These are phyloP conservation scores for Drosophila subsilvestris DNA, from an alignment of 2,888 invertebrate genomes.

Conservation along the genomic window DNA sequence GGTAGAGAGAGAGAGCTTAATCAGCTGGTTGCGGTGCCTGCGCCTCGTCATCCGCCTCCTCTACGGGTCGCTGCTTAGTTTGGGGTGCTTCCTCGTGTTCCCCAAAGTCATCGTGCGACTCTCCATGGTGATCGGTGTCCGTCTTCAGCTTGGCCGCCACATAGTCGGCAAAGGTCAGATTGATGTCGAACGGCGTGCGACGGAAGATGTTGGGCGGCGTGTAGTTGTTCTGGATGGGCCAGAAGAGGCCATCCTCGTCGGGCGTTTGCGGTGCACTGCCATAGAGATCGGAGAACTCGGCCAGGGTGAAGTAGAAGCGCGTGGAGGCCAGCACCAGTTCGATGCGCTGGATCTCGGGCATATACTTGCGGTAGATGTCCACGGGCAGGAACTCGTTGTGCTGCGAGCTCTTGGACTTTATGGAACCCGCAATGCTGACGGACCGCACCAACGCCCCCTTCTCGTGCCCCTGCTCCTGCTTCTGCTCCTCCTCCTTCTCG, in stretches of 20 bases:
- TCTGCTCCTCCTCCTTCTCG: background rate
- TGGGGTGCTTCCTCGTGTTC: background rate
- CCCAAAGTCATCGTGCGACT: slow-evolving; percentile 1
- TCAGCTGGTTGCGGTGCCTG: slow-evolving; percentile 2
- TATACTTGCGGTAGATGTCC: slow-evolving; percentile 57
- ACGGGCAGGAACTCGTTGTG: slow-evolving; percentile 21
- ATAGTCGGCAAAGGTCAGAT: slow-evolving; percentile 77
- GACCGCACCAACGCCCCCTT: background rate
- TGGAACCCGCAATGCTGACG: too few relatives aligned
- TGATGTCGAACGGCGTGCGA: slow-evolving; percentile 79
- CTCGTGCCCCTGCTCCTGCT: background rate
- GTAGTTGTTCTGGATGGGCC: slow-evolving; percentile 79
- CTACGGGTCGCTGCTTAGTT: background rate
- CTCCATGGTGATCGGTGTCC: background rate
- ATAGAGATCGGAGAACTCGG: slow-evolving; percentile 60
- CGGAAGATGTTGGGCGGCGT: slow-evolving; percentile 72
- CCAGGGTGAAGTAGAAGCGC: slow-evolving; percentile 70
- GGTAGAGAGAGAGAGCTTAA: too few relatives aligned
- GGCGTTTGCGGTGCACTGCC: slow-evolving; percentile 50
- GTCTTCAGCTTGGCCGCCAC: slow-evolving; percentile 34
- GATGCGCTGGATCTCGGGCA: slow-evolving; percentile 80
- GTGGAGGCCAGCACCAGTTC: slow-evolving; percentile 72
- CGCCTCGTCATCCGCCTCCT: background rate
- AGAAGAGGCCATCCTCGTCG: slow-evolving; percentile 73
- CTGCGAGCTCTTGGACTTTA: background rate